Conservation (phyloP, 2,113 vertebrate species). For the Leuciscus idus region DNA sequence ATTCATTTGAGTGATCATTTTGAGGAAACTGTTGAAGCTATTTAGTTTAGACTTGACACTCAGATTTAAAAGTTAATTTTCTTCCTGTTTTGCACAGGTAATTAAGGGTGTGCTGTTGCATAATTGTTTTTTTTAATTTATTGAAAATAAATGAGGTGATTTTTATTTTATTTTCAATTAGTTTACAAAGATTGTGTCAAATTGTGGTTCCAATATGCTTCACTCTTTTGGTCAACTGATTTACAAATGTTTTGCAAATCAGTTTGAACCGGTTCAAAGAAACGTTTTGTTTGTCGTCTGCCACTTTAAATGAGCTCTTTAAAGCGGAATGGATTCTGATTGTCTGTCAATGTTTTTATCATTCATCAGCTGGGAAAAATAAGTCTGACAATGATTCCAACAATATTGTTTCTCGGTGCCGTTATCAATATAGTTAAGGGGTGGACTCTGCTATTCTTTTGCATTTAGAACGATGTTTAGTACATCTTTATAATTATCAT, state of each 20-base stretch:
- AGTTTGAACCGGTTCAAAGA: neutral
- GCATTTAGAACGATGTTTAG: too few relatives aligned
- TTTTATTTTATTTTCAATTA: neutral
- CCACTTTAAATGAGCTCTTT: too few relatives aligned
- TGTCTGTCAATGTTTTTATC: too few relatives aligned
- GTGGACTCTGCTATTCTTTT: too few relatives aligned
- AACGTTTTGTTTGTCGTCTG: too few relatives aligned
- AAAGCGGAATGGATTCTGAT: too few relatives aligned
- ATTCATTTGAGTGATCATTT: neutral
- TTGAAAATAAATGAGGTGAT: too few relatives aligned
- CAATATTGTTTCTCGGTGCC: too few relatives aligned
- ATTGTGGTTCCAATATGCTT: neutral
- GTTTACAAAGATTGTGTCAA: neutral
- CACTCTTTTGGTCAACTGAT: neutral
- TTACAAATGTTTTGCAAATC: neutral
- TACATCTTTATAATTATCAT: too few relatives aligned
- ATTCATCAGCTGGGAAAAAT: too few relatives aligned
- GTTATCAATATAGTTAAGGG: too few relatives aligned
- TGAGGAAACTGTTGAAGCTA: neutral
- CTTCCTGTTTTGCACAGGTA: slow-evolving; percentile 7
- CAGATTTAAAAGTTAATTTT: neutral
- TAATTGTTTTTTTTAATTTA: neutral
- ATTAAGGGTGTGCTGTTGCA: neutral
- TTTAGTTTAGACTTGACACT: slow-evolving; percentile 12
- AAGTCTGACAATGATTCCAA: too few relatives aligned